Evolutionary conservation across 92 coral and sea anemone species (phyloP).

Genomic region (Parazoanthus darwini): DNA sequence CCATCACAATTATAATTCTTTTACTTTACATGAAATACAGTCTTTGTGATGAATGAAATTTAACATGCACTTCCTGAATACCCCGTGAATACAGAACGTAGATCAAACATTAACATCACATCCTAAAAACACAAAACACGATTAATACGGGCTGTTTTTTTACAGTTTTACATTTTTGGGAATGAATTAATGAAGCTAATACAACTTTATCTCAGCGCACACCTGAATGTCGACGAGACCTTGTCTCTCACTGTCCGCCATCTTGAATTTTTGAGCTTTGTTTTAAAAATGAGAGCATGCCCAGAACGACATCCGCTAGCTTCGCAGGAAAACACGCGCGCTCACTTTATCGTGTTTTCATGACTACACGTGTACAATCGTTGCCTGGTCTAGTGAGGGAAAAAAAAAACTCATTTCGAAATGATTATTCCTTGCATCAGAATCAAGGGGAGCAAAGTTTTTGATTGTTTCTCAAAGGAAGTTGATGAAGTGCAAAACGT

Average conservation of each 20-base stretch:
- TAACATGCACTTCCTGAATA: too few relatives aligned
- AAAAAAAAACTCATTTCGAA: background rate
- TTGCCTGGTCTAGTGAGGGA: too few relatives aligned
- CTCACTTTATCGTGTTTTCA: background rate
- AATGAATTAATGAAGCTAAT: background rate
- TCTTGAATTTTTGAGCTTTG: constrained; percentile 44
- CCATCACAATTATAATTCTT: too few relatives aligned
- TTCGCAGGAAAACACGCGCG: background rate
- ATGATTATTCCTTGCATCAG: constrained; percentile 53
- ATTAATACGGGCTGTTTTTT: background rate
- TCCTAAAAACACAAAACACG: background rate
- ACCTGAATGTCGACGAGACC: constrained; percentile 79
- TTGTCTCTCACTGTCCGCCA: constrained; percentile 87
- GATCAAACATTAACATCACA: too few relatives aligned
- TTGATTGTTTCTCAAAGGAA: constrained; percentile 20
- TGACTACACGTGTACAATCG: constrained; percentile 12
- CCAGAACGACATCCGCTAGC: constrained; percentile 30
- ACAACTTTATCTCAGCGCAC: background rate
- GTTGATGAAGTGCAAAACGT: constrained; percentile 15
- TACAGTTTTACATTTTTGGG: background rate
- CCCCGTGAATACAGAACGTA: too few relatives aligned
- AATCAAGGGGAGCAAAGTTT: constrained; percentile 36
- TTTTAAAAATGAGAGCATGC: constrained; percentile 41
- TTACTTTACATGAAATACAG: too few relatives aligned
- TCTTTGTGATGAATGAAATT: too few relatives aligned